Evolutionary conservation across 2,797 vertebrate genomes (phyloP).

Genomic region (Platalea minor): DNA sequence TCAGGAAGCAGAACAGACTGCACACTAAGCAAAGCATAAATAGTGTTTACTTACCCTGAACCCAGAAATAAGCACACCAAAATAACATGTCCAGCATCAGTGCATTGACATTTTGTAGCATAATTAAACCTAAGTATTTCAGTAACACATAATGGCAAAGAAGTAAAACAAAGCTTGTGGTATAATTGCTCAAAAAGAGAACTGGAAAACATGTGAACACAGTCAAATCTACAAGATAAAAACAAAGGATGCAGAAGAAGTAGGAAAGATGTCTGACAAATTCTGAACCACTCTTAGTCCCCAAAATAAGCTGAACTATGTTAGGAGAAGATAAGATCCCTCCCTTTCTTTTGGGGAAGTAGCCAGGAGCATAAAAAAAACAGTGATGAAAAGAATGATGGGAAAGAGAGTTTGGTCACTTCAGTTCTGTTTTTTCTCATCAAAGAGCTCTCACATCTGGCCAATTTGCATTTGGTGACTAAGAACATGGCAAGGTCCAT

Average conservation of each 20-base stretch:
- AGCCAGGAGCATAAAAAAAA: background rate
- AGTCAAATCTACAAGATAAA: background rate
- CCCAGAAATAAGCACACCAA: background rate
- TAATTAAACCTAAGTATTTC: background rate
- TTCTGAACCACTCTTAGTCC: background rate
- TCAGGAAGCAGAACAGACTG: background rate
- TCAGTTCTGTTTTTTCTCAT: background rate
- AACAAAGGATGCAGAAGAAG: background rate
- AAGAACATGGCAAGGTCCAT: background rate
- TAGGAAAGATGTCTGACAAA: background rate
- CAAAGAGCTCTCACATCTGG: background rate
- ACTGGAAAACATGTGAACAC: background rate
- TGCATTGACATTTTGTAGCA: background rate
- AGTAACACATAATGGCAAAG: background rate
- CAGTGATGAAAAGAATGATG: background rate
- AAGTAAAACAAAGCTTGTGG: background rate
- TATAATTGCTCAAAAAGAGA: background rate
- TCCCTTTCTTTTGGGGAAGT: background rate
- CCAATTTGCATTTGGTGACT: background rate
- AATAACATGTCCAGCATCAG: background rate
- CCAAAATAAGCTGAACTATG: background rate
- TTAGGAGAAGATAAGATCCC: background rate
- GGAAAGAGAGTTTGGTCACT: background rate
- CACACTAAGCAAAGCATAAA: background rate
- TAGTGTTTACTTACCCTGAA: background rate